phyloP scores from a whole-genome alignment of 2,113 vertebrate genomes.

The Oophaga pumilio region DNA sequence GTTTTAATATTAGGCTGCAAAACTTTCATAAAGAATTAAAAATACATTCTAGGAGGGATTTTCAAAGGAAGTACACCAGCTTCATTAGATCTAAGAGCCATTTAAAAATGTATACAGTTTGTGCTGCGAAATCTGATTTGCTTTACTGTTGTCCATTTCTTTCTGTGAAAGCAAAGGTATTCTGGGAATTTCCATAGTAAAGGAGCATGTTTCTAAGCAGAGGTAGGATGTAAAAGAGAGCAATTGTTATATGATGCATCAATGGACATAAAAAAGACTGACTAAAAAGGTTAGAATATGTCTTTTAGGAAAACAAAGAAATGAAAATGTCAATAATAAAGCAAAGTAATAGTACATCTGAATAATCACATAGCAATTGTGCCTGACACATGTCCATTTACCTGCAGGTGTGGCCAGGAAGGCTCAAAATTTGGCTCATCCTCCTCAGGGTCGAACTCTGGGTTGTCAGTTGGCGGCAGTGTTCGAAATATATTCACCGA shows the following conservation, averaged over 20 bases:
- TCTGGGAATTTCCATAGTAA: neutral
- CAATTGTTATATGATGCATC: neutral
- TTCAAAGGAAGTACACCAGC: no score
- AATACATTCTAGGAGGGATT: no score
- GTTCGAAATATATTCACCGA: conserved; percentile 92
- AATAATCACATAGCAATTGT: neutral
- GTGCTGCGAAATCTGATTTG: no score
- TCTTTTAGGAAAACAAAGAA: neutral
- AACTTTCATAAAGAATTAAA: no score
- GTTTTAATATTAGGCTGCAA: no score
- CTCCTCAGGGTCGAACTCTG: conserved; percentile 91
- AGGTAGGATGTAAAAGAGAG: neutral
- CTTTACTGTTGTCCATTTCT: neutral
- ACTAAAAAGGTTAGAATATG: neutral
- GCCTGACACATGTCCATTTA: conserved; percentile 52
- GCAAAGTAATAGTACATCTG: neutral
- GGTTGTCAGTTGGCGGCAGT: conserved; percentile 90
- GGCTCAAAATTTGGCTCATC: conserved; percentile 90
- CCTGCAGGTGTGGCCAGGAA: conserved; percentile 94
- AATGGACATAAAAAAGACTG: neutral
- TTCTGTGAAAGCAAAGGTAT: neutral
- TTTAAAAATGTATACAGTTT: no score
- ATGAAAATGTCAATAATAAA: neutral
- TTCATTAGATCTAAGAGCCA: no score
- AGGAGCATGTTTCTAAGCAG: neutral